Percentiles rank a stretch among this genome's conserved stretches.
phyloP scores from a whole-genome alignment of 2,888 invertebrate species.

The Oscheius sp. region DNA sequence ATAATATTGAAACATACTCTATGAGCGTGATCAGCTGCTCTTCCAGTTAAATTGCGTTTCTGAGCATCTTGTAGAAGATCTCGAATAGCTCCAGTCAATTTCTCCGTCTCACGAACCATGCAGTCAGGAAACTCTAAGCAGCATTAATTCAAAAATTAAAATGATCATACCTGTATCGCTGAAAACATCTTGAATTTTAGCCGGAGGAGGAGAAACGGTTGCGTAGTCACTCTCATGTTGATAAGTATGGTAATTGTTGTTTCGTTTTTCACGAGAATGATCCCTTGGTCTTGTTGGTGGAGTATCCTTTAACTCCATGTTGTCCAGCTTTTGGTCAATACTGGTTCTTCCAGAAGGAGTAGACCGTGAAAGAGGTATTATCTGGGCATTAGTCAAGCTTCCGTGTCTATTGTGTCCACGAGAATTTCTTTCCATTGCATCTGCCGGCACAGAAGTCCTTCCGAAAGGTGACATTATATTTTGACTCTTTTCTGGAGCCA shows the following conservation, averaged over 20 bases:
- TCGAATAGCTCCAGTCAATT: slow-evolving; percentile 25
- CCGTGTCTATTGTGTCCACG: slow-evolving; percentile 1
- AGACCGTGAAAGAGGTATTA: slow-evolving; percentile 9
- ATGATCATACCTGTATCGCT: slow-evolving; percentile 6
- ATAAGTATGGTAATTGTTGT: not conserved
- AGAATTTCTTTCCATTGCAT: slow-evolving; percentile 12
- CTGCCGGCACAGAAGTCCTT: slow-evolving; percentile 23
- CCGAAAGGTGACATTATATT: not conserved
- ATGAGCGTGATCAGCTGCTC: slow-evolving; percentile 30
- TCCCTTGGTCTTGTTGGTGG: slow-evolving; percentile 7
- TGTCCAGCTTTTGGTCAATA: slow-evolving; percentile 21
- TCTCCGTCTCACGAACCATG: slow-evolving; percentile 27
- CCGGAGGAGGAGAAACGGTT: slow-evolving; percentile 17
- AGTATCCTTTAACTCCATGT: not conserved
- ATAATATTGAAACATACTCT: not conserved
- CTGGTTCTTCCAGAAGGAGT: slow-evolving; percentile 23
- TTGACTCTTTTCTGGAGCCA: slow-evolving; percentile 19
- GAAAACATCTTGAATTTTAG: slow-evolving; percentile 23
- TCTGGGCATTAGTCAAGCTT: not conserved
- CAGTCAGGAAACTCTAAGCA: slow-evolving; percentile 21
- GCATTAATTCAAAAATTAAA: not conserved
- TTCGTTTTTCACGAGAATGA: slow-evolving; percentile 19
- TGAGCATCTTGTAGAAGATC: slow-evolving; percentile 29
- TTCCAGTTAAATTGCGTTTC: slow-evolving; percentile 8
- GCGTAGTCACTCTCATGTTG: slow-evolving; percentile 18